Conservation (phyloP, 2,888 invertebrate genomes). For the Netelia inedita region DNA sequence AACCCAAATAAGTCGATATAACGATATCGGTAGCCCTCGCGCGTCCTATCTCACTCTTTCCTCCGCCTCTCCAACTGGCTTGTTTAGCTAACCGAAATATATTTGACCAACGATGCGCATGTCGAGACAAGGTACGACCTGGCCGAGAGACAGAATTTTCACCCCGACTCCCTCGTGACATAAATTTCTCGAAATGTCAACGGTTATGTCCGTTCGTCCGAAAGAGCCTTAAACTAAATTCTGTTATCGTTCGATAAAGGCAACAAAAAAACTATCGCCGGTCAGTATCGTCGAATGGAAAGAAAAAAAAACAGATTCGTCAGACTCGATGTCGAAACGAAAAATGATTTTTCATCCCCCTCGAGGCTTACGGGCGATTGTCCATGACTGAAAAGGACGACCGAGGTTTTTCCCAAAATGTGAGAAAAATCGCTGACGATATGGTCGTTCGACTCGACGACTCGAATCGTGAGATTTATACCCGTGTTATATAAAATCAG, state of each 20-base stretch:
- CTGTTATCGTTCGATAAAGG: neutral
- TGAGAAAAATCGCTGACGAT: neutral
- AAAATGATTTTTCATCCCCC: neutral
- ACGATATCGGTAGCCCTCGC: conserved; percentile 56
- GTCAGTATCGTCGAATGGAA: neutral
- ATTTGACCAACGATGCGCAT: conserved; percentile 77
- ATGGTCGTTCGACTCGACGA: neutral
- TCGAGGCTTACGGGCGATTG: neutral
- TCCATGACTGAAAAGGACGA: conserved; percentile 7
- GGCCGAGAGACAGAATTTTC: conserved; percentile 66
- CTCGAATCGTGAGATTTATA: neutral
- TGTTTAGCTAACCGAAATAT: conserved; percentile 76
- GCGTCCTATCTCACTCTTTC: conserved; percentile 39
- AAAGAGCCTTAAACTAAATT: neutral
- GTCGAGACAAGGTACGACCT: conserved; percentile 73
- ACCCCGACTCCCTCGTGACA: conserved; percentile 70
- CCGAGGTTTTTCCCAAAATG: neutral
- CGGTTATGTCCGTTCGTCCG: neutral
- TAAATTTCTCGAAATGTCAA: conserved; percentile 68
- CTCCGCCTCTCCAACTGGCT: conserved; percentile 12
- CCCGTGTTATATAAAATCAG: conserved; percentile 5
- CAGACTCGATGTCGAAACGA: neutral
- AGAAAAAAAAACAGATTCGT: neutral
- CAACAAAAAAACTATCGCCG: neutral
- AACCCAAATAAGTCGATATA: conserved; percentile 63